These are phyloP conservation scores for Parnassius smintheus DNA, from an alignment of 2,888 invertebrate species.

Conservation along the genomic window DNA sequence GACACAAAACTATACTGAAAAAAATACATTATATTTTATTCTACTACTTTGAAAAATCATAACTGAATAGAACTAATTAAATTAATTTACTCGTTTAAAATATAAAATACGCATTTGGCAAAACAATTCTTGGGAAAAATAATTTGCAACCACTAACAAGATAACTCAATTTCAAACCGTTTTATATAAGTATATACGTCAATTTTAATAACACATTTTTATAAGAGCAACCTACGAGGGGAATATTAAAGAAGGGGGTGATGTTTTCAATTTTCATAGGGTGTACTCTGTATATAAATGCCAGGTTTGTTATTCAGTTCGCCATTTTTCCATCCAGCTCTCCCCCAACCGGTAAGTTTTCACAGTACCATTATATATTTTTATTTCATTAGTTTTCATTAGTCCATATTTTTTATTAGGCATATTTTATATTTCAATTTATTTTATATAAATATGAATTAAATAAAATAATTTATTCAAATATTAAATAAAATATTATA, in stretches of 20 bases:
- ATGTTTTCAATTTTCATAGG: constrained; percentile 60
- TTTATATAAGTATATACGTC: constrained; percentile 69
- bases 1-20: no score
- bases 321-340: constrained; percentile 43
- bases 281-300: constrained; percentile 55
- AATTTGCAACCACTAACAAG: constrained; percentile 44
- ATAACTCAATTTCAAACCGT: constrained; percentile 47
- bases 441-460: no score
- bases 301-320: constrained; percentile 34
- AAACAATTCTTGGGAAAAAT: constrained; percentile 25
- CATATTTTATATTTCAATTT: no score
- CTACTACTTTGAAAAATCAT: no score
- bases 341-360: constrained; percentile 27
- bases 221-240: constrained; percentile 55
- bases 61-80: no score
- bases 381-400: no score
- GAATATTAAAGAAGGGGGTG: constrained; percentile 75
- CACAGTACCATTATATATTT: no score
- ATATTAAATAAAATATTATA: no score
- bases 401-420: no score
- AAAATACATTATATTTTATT: no score
- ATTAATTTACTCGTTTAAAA: neutral
- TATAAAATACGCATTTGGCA: neutral
- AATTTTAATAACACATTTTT: constrained; percentile 56
- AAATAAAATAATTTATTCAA: no score